Evolutionary conservation across 2,113 vertebrate genomes (phyloP), one percentile per base, ranked within the genome.

Genomic region (Epinephelus moara): DNA sequence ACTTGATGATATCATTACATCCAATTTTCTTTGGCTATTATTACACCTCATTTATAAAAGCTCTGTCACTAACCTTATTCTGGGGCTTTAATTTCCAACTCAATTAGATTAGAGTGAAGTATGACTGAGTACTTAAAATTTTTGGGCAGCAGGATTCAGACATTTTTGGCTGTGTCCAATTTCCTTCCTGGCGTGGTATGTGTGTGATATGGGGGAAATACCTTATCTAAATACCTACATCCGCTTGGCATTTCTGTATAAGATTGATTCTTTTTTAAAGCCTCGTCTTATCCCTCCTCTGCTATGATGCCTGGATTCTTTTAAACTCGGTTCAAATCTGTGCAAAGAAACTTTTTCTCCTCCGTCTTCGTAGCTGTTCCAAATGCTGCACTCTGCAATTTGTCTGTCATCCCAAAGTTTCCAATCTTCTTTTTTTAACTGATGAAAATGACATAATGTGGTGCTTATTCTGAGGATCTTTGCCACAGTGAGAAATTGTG

Each of bases 21-120:
- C 78, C 89, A 88, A 81, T 92, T 91, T 86, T 91, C 86, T 76
- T 89, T 78, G 70, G 86, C 90, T 90, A 91, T 93, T 92, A 91
- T 92, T 94, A 92, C 10, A 89, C 85, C 87, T 93, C 89, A 93
- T 94, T 93, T 89, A 92, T 94, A 93, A 92, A 91, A 85, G 78
- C 88, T 88, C 88, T 92, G 90, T 93, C 88, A 88, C 86, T 89
- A 88, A 89, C 89, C 85, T 88, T 89, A 89, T 91, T 93, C 88
- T 80, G 89, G 82, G 78, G 78, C 78, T 93, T 91, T 92, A 85
- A 93, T 93, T 93, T 93, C 75, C 85, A 93, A 75, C 82, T 85
- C 82, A 89, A 92, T 93, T 93, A 92, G 81, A 92, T 89, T 82
- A 74, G 78, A 89, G 80, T 87, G 88, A 93, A 86, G 85, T 84